A percentile compares a stretch with the other conserved stretches of the same genome.
Evolutionary conservation across 2,113 vertebrate species (phyloP).

Genomic region (Lonchura striata): DNA sequence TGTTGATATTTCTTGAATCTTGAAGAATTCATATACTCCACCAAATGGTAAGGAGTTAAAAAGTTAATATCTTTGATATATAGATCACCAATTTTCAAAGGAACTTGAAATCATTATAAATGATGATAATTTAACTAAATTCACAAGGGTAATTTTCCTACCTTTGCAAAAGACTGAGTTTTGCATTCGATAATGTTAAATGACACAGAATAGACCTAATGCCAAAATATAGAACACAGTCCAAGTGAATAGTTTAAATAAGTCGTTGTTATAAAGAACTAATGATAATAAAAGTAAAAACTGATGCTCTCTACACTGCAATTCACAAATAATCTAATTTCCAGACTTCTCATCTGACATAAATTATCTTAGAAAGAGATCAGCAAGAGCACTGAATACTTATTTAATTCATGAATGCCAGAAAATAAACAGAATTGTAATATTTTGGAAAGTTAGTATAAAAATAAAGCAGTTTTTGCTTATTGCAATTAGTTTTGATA

Average conservation of each 20-base stretch:
- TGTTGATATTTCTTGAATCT: background rate
- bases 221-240: background rate
- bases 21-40: background rate
- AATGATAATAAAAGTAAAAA: background rate
- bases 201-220: background rate
- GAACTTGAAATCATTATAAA: background rate
- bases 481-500: background rate
- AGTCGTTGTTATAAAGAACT: background rate
- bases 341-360: background rate
- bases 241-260: background rate
- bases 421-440: background rate
- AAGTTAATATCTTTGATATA: background rate
- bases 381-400: background rate
- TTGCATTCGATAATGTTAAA: background rate
- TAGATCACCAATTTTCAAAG: background rate
- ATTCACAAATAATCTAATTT: background rate
- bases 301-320: background rate
- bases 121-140: background rate
- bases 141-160: background rate
- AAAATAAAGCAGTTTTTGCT: background rate
- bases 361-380: background rate
- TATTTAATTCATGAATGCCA: background rate
- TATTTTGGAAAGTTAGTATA: background rate
- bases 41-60: background rate
- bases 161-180: background rate